Base-by-base conservation (phyloP, 2,113 vertebrate species). In the Oryzias celebensis region DNA sequence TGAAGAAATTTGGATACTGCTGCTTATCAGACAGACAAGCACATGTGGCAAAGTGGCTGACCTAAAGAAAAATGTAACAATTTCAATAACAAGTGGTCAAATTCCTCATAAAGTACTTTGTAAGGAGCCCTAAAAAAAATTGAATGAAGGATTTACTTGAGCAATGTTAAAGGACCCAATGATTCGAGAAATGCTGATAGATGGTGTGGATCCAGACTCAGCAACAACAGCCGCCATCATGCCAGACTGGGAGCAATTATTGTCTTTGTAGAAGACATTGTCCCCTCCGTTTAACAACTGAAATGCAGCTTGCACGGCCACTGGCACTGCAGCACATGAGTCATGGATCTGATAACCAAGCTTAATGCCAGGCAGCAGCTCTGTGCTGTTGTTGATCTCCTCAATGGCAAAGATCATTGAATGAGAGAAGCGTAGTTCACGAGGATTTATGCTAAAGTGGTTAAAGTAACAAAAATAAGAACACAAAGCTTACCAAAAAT, bases 191-290 rank as follows among this genome's bases (percentile, higher is more conserved):
- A 90, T 53, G 41, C 90, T 89, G 59, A 90, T 81, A 24, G 91
- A 84, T 4, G 90, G 88, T 4, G 91, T 86, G 14, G 91, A 92
- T 1, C 91, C 91, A 1, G 92, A 89, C 17, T 92, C 77, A 68
- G 81, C 90, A 47, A 87, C 41, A 3, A 92, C 82, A n/a, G 89
- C 87, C 45, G 82, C 18, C 18, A 81, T 55, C 65, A 79, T 45
- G 68, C 51, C 7, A 85, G 23, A 77, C 90, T 91, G 2, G 16
- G 49, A 22, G 73, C 18, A 50, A 0, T 44, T 49, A 64, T 55
- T 45, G 44, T 44, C 22, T 62, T 90, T 88, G 22, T 80, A 84
- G 62, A 85, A 83, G 26, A 91, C 75, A 24, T 89, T 72, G 67
- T 92, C 88, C 65, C 91, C 91, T 71, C 88, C 87, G 82, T 92